Evolutionary conservation across 2,797 vertebrate species (phyloP).

Genomic region (Anguilla megastoma): DNA sequence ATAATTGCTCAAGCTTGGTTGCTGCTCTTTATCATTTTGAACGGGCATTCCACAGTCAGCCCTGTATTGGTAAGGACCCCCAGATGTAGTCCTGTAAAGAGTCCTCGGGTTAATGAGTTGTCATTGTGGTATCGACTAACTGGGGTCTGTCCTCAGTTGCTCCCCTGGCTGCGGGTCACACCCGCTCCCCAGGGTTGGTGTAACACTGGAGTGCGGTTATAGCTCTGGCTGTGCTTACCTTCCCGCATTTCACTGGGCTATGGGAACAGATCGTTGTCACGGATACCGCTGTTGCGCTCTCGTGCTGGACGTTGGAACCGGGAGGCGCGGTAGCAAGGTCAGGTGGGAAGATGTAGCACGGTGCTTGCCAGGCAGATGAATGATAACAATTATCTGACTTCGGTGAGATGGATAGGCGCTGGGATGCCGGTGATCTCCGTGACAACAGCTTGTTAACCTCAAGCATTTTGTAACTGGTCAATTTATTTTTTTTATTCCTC

Average conservation of each 20-base stretch:
- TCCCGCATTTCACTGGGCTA: background rate
- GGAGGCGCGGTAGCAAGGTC: background rate
- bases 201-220: background rate
- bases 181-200: no score
- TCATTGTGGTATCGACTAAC: background rate
- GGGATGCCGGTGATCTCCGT: conserved; percentile 1
- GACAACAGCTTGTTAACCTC: background rate
- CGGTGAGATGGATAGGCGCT: background rate
- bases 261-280: background rate
- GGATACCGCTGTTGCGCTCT: background rate
- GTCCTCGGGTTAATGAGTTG: background rate
- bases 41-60: background rate
- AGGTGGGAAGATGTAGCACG: background rate
- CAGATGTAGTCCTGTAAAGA: background rate
- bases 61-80: background rate
- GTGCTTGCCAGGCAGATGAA: background rate
- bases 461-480: background rate
- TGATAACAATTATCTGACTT: background rate
- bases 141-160: conserved; percentile 7
- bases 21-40: background rate
- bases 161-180: background rate
- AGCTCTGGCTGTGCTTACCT: background rate
- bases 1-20: background rate
- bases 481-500: conserved; percentile 5
- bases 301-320: background rate